Evolutionary conservation across 1,140 invertebrate genomes (phyloP), one percentile per base, ranked within the genome.

Genomic region (Agrilus planipennis): DNA sequence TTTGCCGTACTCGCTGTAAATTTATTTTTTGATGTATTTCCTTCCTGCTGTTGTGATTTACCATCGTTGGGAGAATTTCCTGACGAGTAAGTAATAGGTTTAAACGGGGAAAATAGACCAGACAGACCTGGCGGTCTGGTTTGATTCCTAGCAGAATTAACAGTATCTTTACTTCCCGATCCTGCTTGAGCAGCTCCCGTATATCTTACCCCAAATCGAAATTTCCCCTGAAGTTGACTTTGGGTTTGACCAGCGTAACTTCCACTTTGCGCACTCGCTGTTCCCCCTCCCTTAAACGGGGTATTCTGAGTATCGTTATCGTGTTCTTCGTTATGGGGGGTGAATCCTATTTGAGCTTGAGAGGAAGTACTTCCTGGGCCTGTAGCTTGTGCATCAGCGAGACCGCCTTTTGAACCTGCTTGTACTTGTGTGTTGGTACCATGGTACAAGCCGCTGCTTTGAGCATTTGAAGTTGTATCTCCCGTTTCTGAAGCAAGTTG

Each of bases 311-410:
- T 54, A 10, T 68, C 64, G 31, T 64, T 53, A 51, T 73, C 62
- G 39, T 61, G 51, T 58, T 77, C 66, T 57, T 74, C 71, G n/a
- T n/a, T n/a, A 44, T 79, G 77, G 0, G 84, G 83, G 34, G 78
- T 76, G 52, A 88, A 88, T 3, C 83, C 84, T 28, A 88, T 85
- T 65, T 87, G 84, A 11, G 84, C 84, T 64, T 88, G 84, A 21
- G 82, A 86, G 2, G 81, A 85, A 0, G 84, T 87, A 49, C 76
- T 80, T 2, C 84, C 84, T 12, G 80, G 79, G 2, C 83, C 84
- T 47, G 77, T 80, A 1, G 84, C 81, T 67, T 88, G 84, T 1
- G 84, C 82, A 62, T 87, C 82, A 4, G 84, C 81, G 63, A 85
- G 72, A 3, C 84, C 84, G 17, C 84, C 84, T 61, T 79, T 81